Evolutionary conservation across 2,797 vertebrate species (phyloP).

Genomic region (Coracias cyanogaster): DNA sequence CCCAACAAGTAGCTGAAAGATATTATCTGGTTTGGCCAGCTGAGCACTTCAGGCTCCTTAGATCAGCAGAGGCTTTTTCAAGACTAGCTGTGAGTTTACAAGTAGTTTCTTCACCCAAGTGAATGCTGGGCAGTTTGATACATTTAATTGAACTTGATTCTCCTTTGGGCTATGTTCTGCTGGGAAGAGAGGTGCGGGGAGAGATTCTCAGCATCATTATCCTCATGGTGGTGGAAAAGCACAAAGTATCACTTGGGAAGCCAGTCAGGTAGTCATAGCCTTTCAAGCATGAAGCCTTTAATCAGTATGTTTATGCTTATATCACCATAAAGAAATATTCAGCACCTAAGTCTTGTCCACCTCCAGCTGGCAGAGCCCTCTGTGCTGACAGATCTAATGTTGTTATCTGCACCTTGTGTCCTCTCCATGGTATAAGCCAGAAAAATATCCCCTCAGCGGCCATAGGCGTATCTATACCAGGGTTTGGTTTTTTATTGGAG

Average conservation of each 20-base stretch:
- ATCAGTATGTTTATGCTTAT: neutral
- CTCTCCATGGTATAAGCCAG: neutral
- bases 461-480: neutral
- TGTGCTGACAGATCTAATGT: neutral
- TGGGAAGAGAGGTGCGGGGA: neutral
- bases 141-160: neutral
- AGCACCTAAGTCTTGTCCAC: neutral
- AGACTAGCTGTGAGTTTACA: neutral
- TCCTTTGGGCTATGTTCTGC: neutral
- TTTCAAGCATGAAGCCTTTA: neutral
- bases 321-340: neutral
- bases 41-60: neutral
- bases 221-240: neutral
- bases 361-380: neutral
- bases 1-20: conserved; percentile 57
- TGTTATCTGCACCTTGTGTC: neutral
- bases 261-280: neutral
- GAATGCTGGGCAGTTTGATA: neutral
- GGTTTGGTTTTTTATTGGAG: neutral
- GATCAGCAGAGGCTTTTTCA: neutral
- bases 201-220: neutral
- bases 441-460: neutral
- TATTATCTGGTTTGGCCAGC: conserved; percentile 24
- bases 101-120: neutral
- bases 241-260: neutral